Base-by-base conservation (phyloP, 2,113 vertebrate species). In the Phoenicopterus ruber region DNA sequence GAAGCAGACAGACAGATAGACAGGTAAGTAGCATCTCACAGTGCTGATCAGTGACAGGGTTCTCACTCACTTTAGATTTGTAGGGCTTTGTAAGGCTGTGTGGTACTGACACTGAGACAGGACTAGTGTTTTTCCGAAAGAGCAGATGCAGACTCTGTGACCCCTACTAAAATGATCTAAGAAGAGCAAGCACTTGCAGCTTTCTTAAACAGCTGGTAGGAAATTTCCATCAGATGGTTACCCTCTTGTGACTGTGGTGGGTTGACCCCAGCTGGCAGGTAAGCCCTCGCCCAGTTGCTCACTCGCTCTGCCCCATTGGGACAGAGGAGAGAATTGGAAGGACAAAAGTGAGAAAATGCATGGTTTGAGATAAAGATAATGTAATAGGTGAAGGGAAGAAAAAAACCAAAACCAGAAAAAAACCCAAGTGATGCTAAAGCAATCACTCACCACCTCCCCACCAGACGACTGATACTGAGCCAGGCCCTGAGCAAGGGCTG, bases 261-360 rank as follows among this genome's bases (percentile, higher is more conserved):
- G 7, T 65, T 73, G n/a, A 61, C n/a, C 12, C 26, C 49, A 81
- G 5, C 15, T 57, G 40, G 19, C 44, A 84, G 25, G 31, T 50
- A 50, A 78, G 6, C 10, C 13, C 29, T 61, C 15, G 85, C 10
- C 2, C 44, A n/a, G 5, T 11, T 13, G 6, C 14, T 86, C 5
- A 1, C 12, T 65, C 8, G 22, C 5, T 69, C 17, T 3, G 0
- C 7, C 32, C 12, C n/a, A n/a, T 17, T 3, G 21, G 8, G 15
- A 36, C 52, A 24, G 18, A 78, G 7, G 24, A 66, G 17, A 85
- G 31, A 70, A 62, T 2, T 46, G 9, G 13, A 88, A 74, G 19
- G 32, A 2, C 4, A 66, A 74, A 88, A n/a, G 54, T 28, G 18
- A 93, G 6, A 54, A 82, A 81, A 20, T 0, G 0, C 2, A 49